Percentiles rank a stretch among this genome's conserved stretches.
Evolutionary conservation across 2,888 invertebrate species (phyloP).

Genomic region (Tortricodes alternella): DNA sequence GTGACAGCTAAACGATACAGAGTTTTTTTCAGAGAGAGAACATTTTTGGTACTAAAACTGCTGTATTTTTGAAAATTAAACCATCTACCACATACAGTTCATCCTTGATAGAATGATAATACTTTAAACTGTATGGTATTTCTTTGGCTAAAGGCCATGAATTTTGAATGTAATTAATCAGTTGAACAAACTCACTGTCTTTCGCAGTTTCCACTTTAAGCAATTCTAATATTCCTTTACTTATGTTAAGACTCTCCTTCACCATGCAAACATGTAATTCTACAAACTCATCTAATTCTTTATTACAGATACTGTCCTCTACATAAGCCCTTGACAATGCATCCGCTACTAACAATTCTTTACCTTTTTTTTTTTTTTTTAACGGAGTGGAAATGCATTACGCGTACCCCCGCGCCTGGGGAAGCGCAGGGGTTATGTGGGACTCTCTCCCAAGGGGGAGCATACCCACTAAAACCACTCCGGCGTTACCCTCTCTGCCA

Average conservation of each 20-base stretch:
- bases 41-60: slow-evolving; percentile 20
- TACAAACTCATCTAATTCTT: slow-evolving; percentile 21
- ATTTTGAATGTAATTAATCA: slow-evolving; percentile 1
- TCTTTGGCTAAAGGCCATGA: slow-evolving; percentile 3
- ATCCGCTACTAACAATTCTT: slow-evolving; percentile 33
- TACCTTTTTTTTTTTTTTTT: no score
- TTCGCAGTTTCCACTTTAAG: slow-evolving; percentile 21
- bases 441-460: no score
- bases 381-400: no score
- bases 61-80: slow-evolving; percentile 20
- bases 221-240: slow-evolving; percentile 12
- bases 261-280: slow-evolving; percentile 27
- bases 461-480: no score
- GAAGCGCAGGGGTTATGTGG: no score
- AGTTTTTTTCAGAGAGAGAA: no score
- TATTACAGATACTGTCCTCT: slow-evolving; percentile 17
- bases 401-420: no score
- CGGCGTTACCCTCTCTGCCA: no score
- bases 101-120: slow-evolving; percentile 19
- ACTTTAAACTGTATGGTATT: slow-evolving; percentile 3
- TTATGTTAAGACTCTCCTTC: slow-evolving; percentile 11
- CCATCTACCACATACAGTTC: slow-evolving; percentile 9
- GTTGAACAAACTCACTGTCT: background rate
- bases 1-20: no score
- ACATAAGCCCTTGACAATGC: slow-evolving; percentile 29